A percentile compares a stretch with the other conserved stretches of the same genome.
Evolutionary conservation across 2,797 vertebrate genomes (phyloP).

Genomic region (Malacoraja senta): DNA sequence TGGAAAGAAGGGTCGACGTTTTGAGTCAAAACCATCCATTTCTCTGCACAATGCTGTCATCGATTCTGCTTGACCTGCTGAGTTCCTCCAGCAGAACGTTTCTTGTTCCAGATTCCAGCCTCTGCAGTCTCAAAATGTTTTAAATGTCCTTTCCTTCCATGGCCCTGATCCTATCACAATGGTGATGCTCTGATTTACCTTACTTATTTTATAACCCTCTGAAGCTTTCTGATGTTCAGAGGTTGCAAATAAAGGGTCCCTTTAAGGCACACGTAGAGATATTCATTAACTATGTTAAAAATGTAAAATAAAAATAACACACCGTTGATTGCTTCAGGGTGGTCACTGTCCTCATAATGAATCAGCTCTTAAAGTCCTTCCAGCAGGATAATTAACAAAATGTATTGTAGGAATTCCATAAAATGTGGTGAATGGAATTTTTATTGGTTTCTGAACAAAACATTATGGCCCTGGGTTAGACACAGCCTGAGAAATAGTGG

Average conservation of each 20-base stretch:
- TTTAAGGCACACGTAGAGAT: not conserved
- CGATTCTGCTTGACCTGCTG: too few relatives aligned
- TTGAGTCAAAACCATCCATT: too few relatives aligned
- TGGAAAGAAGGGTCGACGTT: too few relatives aligned
- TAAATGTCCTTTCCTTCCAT: not conserved
- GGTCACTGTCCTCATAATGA: not conserved
- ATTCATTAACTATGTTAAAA: not conserved
- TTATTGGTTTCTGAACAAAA: conserved; percentile 32
- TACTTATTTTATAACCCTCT: not conserved
- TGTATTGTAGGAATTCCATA: not conserved
- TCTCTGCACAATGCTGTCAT: too few relatives aligned
- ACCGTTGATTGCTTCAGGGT: conserved; percentile 12
- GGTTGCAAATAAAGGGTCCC: not conserved
- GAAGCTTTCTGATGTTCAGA: not conserved
- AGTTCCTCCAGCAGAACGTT: too few relatives aligned
- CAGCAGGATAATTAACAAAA: conserved; percentile 16
- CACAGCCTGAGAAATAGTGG: not conserved
- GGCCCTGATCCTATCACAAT: not conserved
- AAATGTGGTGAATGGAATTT: conserved; percentile 32
- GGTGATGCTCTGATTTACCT: not conserved
- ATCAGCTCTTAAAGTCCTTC: not conserved
- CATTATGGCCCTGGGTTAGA: not conserved
- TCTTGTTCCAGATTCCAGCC: too few relatives aligned
- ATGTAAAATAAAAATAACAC: not conserved
- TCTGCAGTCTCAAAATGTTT: too few relatives aligned